Evolutionary conservation across 2,797 vertebrate genomes (phyloP).

Genomic region (Sebastes reedi): DNA sequence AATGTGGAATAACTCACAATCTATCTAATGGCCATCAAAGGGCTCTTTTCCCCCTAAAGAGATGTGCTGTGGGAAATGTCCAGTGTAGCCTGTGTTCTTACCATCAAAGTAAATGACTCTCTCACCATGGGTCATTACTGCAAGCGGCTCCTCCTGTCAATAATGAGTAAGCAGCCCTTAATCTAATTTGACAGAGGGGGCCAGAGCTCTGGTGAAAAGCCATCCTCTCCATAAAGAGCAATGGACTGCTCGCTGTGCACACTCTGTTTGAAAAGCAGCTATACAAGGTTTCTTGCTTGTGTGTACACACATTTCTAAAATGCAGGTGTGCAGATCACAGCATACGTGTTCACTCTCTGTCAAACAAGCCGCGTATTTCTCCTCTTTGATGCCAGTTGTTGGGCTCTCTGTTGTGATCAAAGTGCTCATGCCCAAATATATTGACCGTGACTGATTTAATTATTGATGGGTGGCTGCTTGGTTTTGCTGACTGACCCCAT

Average conservation of each 20-base stretch:
- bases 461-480: conserved; percentile 76
- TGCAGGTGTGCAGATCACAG: background rate
- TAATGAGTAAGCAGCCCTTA: conserved; percentile 74
- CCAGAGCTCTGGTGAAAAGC: conserved; percentile 62
- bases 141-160: conserved; percentile 73
- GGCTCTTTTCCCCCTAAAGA: conserved; percentile 41
- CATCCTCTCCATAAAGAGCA: conserved; percentile 62
- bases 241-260: conserved; percentile 39
- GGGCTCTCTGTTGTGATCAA: conserved; percentile 57
- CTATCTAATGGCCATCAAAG: conserved; percentile 62
- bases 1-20: conserved; percentile 61
- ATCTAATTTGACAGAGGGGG: conserved; percentile 72
- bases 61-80: conserved; percentile 60
- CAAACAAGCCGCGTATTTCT: conserved; percentile 18
- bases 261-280: conserved; percentile 16
- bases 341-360: background rate
- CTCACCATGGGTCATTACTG: conserved; percentile 73
- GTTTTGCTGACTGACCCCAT: conserved; percentile 74
- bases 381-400: conserved; percentile 17
- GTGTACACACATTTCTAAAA: background rate
- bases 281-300: background rate
- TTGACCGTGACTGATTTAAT: conserved; percentile 75
- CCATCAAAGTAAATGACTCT: conserved; percentile 75
- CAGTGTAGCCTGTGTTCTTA: conserved; percentile 59
- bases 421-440: conserved; percentile 63